Conservation (phyloP, 2,888 invertebrate genomes). For the Deilephila porcellus region DNA sequence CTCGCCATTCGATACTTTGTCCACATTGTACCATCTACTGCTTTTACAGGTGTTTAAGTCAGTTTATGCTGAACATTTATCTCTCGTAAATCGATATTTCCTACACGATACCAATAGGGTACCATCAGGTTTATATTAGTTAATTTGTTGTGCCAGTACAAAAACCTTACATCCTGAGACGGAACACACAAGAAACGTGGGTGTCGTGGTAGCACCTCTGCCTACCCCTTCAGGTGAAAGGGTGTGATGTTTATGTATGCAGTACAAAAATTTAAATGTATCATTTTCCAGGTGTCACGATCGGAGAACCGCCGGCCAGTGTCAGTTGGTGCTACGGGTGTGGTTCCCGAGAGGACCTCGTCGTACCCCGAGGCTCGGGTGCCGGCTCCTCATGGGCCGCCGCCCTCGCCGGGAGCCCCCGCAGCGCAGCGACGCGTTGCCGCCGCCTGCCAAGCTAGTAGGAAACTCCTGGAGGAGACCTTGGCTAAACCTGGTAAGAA, state of each 20-base stretch:
- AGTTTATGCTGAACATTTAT: too few relatives aligned
- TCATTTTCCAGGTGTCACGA: conserved; percentile 66
- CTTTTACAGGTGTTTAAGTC: too few relatives aligned
- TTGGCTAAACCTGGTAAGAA: conserved; percentile 82
- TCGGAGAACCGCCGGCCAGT: conserved; percentile 69
- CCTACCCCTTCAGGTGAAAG: too few relatives aligned
- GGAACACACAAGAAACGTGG: too few relatives aligned
- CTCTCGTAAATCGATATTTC: too few relatives aligned
- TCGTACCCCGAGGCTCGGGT: conserved; percentile 73
- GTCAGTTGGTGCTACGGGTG: conserved; percentile 65
- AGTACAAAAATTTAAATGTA: not conserved
- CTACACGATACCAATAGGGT: too few relatives aligned
- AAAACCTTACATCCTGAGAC: not conserved
- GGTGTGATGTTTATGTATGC: too few relatives aligned
- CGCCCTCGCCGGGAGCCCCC: conserved; percentile 73
- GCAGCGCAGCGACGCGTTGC: conserved; percentile 67
- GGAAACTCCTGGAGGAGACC: conserved; percentile 88
- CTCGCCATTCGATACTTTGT: not conserved
- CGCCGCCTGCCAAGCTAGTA: conserved; percentile 83
- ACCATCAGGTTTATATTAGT: too few relatives aligned
- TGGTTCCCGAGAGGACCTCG: conserved; percentile 63
- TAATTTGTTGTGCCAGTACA: not conserved
- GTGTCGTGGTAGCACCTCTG: too few relatives aligned
- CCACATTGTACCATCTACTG: not conserved
- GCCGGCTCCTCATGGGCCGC: conserved; percentile 74